Evolutionary conservation across 92 coral and sea anemone genomes (phyloP).

Genomic region (Meandrina meandrites): DNA sequence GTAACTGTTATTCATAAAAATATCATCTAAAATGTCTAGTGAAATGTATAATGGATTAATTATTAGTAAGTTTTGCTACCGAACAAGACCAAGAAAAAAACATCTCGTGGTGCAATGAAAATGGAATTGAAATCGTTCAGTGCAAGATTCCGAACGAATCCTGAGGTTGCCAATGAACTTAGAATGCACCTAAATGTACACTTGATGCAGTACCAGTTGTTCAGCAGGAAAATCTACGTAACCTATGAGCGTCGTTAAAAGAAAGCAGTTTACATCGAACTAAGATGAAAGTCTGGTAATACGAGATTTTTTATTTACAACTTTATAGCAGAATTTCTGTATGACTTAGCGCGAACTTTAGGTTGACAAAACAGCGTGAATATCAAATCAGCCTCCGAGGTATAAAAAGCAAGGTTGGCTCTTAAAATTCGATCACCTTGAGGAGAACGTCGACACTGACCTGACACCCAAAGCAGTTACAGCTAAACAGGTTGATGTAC

Average conservation of each 20-base stretch:
- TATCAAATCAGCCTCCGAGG: constrained; percentile 20
- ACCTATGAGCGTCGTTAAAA: background rate
- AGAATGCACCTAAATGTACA: constrained; percentile 2
- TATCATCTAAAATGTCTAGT: constrained; percentile 52
- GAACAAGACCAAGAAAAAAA: constrained; percentile 29
- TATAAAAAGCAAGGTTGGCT: constrained; percentile 23
- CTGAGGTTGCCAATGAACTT: background rate
- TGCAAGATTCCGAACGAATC: background rate
- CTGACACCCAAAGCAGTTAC: constrained; percentile 1
- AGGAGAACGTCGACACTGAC: background rate
- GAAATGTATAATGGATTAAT: constrained; percentile 27
- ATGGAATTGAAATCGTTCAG: constrained; percentile 1
- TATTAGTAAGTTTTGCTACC: constrained; percentile 13
- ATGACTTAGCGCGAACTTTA: constrained; percentile 24
- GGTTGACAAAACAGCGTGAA: constrained; percentile 10
- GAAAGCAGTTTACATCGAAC: constrained; percentile 7
- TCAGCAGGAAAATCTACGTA: background rate
- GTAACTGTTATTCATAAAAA: constrained; percentile 49
- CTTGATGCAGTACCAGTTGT: constrained; percentile 11
- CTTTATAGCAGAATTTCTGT: constrained; percentile 38
- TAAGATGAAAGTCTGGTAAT: constrained; percentile 11
- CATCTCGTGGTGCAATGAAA: constrained; percentile 24
- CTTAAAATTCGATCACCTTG: background rate
- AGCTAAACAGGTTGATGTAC: background rate
- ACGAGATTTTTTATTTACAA: constrained; percentile 37